Conservation (phyloP, 2,888 invertebrate genomes). For the Caenorhabditis sp. region DNA sequence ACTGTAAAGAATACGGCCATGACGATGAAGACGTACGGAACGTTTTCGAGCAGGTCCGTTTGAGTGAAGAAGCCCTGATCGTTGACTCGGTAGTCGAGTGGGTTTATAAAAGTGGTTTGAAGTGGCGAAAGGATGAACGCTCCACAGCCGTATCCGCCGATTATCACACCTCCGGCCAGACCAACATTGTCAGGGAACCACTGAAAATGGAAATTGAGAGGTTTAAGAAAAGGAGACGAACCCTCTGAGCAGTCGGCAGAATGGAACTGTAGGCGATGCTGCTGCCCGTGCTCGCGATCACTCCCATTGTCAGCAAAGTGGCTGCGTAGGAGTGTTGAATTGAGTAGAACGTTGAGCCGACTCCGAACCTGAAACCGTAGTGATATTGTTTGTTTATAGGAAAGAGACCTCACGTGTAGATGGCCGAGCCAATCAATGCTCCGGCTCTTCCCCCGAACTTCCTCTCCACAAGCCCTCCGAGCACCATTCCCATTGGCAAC, state of each 20-base stretch:
- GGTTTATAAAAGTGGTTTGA: slow-evolving; percentile 75
- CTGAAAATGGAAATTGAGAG: slow-evolving; percentile 54
- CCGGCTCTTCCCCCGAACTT: slow-evolving; percentile 71
- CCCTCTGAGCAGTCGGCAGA: slow-evolving; percentile 75
- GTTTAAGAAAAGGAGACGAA: slow-evolving; percentile 12
- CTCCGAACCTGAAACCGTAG: slow-evolving; percentile 64
- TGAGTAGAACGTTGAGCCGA: slow-evolving; percentile 70
- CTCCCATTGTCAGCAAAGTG: slow-evolving; percentile 71
- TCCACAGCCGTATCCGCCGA: slow-evolving; percentile 80
- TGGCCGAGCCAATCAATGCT: slow-evolving; percentile 65
- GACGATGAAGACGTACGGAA: slow-evolving; percentile 74
- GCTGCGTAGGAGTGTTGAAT: slow-evolving; percentile 73
- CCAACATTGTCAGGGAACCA: slow-evolving; percentile 78
- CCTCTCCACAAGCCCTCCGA: slow-evolving; percentile 73
- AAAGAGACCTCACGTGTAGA: slow-evolving; percentile 72
- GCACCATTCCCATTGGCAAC: slow-evolving; percentile 75
- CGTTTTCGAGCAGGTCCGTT: slow-evolving; percentile 74
- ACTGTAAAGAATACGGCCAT: slow-evolving; percentile 70
- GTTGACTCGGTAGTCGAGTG: slow-evolving; percentile 71
- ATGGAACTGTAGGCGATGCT: slow-evolving; percentile 76
- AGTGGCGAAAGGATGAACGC: slow-evolving; percentile 60
- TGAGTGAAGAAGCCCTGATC: slow-evolving; percentile 74
- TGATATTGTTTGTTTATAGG: too few species aligned
- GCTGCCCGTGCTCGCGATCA: slow-evolving; percentile 70
- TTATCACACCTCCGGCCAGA: slow-evolving; percentile 79